Evolutionary conservation across 2,797 vertebrate species (phyloP), one percentile per base, ranked within the genome.

Genomic region (Etheostoma perlongum): DNA sequence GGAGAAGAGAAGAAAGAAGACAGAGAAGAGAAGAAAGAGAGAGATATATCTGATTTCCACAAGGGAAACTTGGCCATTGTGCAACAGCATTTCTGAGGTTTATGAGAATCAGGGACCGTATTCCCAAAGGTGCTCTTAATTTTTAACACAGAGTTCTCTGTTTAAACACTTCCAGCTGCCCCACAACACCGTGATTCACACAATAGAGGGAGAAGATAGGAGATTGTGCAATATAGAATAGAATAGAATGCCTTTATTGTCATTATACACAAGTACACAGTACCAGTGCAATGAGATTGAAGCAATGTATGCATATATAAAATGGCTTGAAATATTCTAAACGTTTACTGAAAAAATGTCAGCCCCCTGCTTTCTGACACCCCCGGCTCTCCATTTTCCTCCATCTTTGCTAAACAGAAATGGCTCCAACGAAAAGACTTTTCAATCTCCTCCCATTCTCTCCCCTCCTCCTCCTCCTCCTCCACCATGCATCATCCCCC

Each of bases 81-180:
- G 85, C 76, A 82, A 79, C 74, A 83, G 81, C 80, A 88, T 85
- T 90, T 90, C 85, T 92, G 88, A 87, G 87, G 88, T 91, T 92
- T 93, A 92, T 87, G 67, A 73, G 90, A 93, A 93, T 90, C 85
- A 85, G 82, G 85, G 82, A 76, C 85, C 33, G 12, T 79, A 79
- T 88, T 93, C 92, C 93, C 93, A 86, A 93, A 90, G 90, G 92
- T 92, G 79, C 78, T 91, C 73, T 92, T 86, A 82, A 87, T 87
- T 89, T 91, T 84, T 84, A 90, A 92, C 89, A 86, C 81, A 76
- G 52, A 87, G 78, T 87, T 87, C 88, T 91, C 76, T 70, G 81
- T 87, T 81, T 86, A 91, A 94, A 89, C 47, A 36, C 82, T 89
- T 91, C 89, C 93, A 93, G 91, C 90, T 92, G 90, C 84, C 61